Percentiles rank a stretch among this genome's conserved stretches.
These are phyloP conservation scores for Tor tambroides DNA, from an alignment of 2,113 vertebrate genomes.

Conservation along the genomic window DNA sequence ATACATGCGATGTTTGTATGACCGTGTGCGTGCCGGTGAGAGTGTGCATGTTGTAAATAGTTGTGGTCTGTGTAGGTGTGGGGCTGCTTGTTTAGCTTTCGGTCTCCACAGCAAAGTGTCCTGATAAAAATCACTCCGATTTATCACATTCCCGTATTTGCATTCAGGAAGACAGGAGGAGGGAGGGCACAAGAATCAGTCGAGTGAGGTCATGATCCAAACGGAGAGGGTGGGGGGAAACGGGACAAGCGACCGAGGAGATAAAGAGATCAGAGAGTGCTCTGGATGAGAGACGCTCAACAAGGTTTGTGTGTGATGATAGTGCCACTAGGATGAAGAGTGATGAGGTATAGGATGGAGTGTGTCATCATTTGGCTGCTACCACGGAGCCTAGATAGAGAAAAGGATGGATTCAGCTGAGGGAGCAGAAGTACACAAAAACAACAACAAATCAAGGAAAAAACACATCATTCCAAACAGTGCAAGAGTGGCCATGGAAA, in stretches of 20 bases:
- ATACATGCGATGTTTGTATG: conserved; percentile 59
- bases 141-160: conserved; percentile 81
- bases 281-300: conserved; percentile 48
- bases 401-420: neutral
- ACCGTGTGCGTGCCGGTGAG: conserved; percentile 56
- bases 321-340: neutral
- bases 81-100: conserved; percentile 77
- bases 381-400: conserved; percentile 28
- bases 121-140: conserved; percentile 80
- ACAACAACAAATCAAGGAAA: conserved; percentile 45
- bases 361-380: conserved; percentile 30
- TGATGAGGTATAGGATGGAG: conserved; percentile 1
- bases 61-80: conserved; percentile 73
- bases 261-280: conserved; percentile 38
- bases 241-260: conserved; percentile 38
- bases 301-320: conserved; percentile 44
- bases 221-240: conserved; percentile 52
- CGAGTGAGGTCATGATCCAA: conserved; percentile 41
- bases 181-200: conserved; percentile 47
- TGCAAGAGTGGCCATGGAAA: conserved; percentile 26
- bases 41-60: conserved; percentile 72
- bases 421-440: conserved; percentile 8
- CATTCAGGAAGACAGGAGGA: conserved; percentile 74
- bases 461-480: conserved; percentile 39
- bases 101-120: conserved; percentile 79